These are phyloP conservation scores for Microhierax caerulescens DNA, from an alignment of 2,797 vertebrate species.

Conservation along the genomic window DNA sequence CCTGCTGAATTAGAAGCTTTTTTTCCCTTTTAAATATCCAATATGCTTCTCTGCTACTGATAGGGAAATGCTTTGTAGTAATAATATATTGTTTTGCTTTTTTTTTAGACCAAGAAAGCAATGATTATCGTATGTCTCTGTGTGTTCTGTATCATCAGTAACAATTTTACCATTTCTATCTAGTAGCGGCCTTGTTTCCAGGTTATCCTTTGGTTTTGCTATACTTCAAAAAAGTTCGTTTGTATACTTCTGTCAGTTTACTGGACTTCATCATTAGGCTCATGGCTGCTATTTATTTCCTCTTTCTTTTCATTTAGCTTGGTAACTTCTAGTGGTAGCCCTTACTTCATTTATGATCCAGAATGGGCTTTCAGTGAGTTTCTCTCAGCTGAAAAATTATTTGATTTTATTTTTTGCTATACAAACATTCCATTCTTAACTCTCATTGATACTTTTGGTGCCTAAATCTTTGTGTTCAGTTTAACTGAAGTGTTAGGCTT, in stretches of 20 bases:
- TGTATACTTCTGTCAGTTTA: background rate
- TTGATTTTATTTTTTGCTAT: background rate
- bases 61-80: background rate
- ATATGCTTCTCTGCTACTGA: background rate
- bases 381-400: background rate
- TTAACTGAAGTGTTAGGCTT: background rate
- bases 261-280: background rate
- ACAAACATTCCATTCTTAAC: background rate
- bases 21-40: background rate
- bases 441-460: background rate
- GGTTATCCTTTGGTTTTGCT: background rate
- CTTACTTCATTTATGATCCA: background rate
- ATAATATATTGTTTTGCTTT: background rate
- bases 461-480: background rate
- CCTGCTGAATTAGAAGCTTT: background rate
- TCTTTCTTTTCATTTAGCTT: background rate
- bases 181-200: background rate
- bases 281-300: background rate
- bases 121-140: background rate
- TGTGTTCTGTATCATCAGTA: background rate
- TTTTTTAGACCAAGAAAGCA: background rate
- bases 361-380: background rate
- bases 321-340: background rate
- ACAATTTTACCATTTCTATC: background rate
- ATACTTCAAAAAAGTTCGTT: background rate